Base-by-base conservation (phyloP, 2,113 vertebrate genomes). In the Anhinga rufa region DNA sequence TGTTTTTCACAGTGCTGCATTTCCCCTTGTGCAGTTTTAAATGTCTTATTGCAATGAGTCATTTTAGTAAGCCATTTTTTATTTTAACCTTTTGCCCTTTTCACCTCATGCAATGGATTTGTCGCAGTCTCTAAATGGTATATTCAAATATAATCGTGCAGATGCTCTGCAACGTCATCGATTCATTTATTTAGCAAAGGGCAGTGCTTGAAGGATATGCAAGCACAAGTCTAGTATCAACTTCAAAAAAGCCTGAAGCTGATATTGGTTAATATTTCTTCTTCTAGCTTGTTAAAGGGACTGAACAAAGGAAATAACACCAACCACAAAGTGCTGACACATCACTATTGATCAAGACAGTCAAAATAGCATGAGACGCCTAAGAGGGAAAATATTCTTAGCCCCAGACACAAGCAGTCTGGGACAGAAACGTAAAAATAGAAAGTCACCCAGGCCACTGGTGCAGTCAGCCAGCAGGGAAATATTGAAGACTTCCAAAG, bases 31-130 rank as follows among this genome's bases (percentile, higher is more conserved):
- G 22, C 60, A 49, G 26, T 48, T 92, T 82, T 46, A 85, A 88
- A 79, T 16, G 51, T 71, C 46, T 69, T 82, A 32, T 58, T 44
- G 48, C 68, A 54, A 55, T 26, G 38, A 66, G 38, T 68, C 48
- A 34, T 46, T 82, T 71, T 76, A 91, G 80, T 65, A 90, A 86
- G 82, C 16, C 32, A 44, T 32, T 95, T 97, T 97, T 76, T 90
- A 69, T 82, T 86, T 84, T 82, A 84, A 74, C 49, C 48, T 92
- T 77, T 79, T 58, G 38, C n/a, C 31, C 62, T 95, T 78, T 82
- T 79, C 66, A 69, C 11, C 80, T 84, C 46, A 15, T 4, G 6
- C 38, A 62, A 21, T 82, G 82, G 55, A 66, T 93, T 79, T 89
- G 44, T 81, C 40, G 36, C 28, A 32, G 69, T 60, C 52, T 71